These are phyloP conservation scores for Cynocephalus volans DNA, from an alignment of 2,113 vertebrate species.

Conservation along the genomic window DNA sequence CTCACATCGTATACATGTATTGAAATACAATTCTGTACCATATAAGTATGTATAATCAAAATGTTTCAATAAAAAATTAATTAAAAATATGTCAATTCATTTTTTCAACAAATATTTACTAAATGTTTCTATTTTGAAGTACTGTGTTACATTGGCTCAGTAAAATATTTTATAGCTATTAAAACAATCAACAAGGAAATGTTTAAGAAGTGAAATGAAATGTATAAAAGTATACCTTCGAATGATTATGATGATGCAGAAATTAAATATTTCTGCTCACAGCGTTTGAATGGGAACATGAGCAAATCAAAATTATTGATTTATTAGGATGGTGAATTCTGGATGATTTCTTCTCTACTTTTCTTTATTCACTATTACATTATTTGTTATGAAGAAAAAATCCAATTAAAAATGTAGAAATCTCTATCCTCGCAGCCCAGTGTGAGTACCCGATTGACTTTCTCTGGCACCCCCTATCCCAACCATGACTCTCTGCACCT, in stretches of 20 bases:
- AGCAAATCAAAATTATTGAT: neutral
- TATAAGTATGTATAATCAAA: too few relatives aligned
- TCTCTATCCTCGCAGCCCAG: neutral
- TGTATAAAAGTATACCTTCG: neutral
- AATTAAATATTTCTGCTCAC: neutral
- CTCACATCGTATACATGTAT: too few relatives aligned
- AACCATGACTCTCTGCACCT: fast-evolving
- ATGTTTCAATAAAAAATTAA: too few relatives aligned
- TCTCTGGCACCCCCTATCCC: fast-evolving
- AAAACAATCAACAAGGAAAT: neutral
- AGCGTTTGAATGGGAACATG: neutral
- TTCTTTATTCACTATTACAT: neutral
- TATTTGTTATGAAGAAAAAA: neutral
- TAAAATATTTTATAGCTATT: neutral
- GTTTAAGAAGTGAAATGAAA: neutral
- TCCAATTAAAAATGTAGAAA: neutral
- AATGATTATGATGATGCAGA: neutral
- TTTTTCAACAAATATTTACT: conserved; percentile 9
- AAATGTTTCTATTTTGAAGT: neutral
- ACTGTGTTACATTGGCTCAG: neutral
- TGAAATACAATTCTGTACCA: too few relatives aligned
- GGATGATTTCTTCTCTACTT: neutral
- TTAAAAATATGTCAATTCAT: neutral
- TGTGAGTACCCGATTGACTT: neutral
- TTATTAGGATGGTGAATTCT: neutral